Base-by-base conservation (phyloP, 2,888 invertebrate genomes). In the Xylota sylvarum region DNA sequence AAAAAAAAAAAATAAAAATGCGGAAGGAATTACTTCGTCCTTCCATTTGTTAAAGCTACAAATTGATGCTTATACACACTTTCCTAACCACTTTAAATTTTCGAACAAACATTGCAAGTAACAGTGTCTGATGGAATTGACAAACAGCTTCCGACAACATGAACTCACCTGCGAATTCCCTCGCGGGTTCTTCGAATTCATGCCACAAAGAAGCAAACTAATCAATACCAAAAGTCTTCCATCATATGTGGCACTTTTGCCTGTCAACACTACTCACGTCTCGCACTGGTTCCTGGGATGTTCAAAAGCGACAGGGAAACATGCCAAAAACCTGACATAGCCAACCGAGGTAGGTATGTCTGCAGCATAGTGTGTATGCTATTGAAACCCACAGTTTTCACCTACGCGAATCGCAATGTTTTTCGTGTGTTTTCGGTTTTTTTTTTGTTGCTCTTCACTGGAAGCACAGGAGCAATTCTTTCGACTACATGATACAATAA, bases 181-280 rank as follows among this genome's bases (percentile, higher is more conserved):
- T 35, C 35, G 55, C 55, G 62, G 37, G 52, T 64, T 60, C 50
- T 55, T 65, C 69, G 43, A 56, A 69, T 74, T 48, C 46, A 64
- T 46, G 52, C 55, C 73, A 67, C 73, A 70, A 48, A 10, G 50
- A 17, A 72, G 48, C 74, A 67, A 81, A 85, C 80, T 80, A 85
- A 85, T 85, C 84, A 76, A 76, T 80, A 65, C 40, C 76, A 72
- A 70, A 80, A 65, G 70, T 85, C 76, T 64, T 85, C 70, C 74
- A 74, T 79, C 79, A 84, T 80, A 80, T 52, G 70, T 65, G 80
- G 58, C 65, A 80, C 64, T 65, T 76, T 85, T 30, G 46, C 65
- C 55, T 85, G 84, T 80, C 80, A 76, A 72, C 85, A 72, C 65
- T 74, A 43, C 69, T 70, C 70, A 70, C 76, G 60, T 65, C 69